Evolutionary conservation across 2,888 invertebrate species (phyloP), one percentile per base, ranked within the genome.

Genomic region (Zaprionus bogoriensis): DNA sequence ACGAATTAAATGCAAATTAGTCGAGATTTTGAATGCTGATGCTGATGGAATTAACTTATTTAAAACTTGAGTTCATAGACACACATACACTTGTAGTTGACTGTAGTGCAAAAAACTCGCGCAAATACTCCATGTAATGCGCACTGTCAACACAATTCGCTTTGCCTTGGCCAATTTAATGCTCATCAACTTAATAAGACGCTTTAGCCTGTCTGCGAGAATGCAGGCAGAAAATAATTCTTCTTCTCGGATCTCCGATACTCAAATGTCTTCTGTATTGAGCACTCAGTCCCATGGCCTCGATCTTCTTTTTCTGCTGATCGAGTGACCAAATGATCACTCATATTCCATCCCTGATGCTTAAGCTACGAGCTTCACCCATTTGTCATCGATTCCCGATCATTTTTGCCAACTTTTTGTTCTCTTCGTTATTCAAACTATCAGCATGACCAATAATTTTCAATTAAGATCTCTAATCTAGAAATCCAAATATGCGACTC

Each of bases 1-100:
- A 64, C 62, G 70, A 81, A 81, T 73, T 73, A 77, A 77, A 78
- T 81, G 72, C 75, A 84, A 81, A 78, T 77, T 73, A 71, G 62
- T 66, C 66, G 71, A 69, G 57, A 59, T 53, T 62, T 66, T 63
- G n/a, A 55, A 14, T 25, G 63, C 51, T 36, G n/a, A n/a, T n/a
- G n/a, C n/a, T n/a, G n/a, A n/a, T n/a, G n/a, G n/a, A n/a, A n/a
- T n/a, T n/a, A 52, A 59, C 48, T 39, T 42, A 61, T 59, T 59
- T 32, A 22, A 27, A 46, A 28, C 9, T 20, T 39, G 20, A 20
- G 10, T 4, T 45, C 12, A 20, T 36, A 25, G 30, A 32, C 6
- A 32, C 10, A 19, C 44, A 41, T 6, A 23, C 30, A 28, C 25
- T 17, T 22, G 20, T 5, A 20, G 39, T 20, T 4, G 10, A 27